Evolutionary conservation across 2,888 invertebrate genomes (phyloP).

Genomic region (Dascillus cervinus): DNA sequence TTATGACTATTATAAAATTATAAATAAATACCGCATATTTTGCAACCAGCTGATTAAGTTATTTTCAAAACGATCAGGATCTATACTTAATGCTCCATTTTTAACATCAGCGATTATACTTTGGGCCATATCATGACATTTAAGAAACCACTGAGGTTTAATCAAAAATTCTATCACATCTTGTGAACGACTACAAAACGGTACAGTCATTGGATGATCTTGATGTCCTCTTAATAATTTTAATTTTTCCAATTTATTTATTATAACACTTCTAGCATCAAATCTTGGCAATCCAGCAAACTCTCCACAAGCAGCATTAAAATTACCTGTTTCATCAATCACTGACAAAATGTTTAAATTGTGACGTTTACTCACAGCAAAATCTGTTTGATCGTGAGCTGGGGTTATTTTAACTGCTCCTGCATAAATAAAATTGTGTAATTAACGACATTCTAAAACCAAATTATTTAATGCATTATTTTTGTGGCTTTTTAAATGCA

Average conservation of each 20-base stretch:
- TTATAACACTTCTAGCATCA: slow-evolving; percentile 74
- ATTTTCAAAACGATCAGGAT: slow-evolving; percentile 85
- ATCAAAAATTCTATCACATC: slow-evolving; percentile 95
- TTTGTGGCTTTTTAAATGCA: no score
- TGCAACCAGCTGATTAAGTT: slow-evolving; percentile 97
- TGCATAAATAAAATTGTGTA: slow-evolving; percentile 30
- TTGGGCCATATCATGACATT: slow-evolving; percentile 82
- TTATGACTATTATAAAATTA: no score
- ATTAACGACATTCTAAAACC: no score
- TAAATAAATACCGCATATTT: slow-evolving; percentile 48
- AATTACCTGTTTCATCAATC: slow-evolving; percentile 83
- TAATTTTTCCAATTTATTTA: slow-evolving; percentile 64
- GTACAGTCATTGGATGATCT: slow-evolving; percentile 94
- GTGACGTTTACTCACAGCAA: slow-evolving; percentile 88
- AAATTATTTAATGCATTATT: no score
- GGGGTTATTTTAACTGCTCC: slow-evolving; percentile 99
- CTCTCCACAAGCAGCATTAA: slow-evolving; percentile 73
- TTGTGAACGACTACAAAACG: slow-evolving; percentile 91
- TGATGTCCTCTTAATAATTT: slow-evolving; percentile 45
- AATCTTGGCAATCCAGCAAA: slow-evolving; percentile 81
- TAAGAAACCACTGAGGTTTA: slow-evolving; percentile 96
- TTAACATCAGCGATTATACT: slow-evolving; percentile 75
- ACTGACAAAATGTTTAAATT: slow-evolving; percentile 80
- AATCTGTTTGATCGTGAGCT: slow-evolving; percentile 95
- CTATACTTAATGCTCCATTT: slow-evolving; percentile 74